Evolutionary conservation across 2,797 vertebrate species (phyloP), one percentile per base, ranked within the genome.

Genomic region (Enteromius paludinosus): DNA sequence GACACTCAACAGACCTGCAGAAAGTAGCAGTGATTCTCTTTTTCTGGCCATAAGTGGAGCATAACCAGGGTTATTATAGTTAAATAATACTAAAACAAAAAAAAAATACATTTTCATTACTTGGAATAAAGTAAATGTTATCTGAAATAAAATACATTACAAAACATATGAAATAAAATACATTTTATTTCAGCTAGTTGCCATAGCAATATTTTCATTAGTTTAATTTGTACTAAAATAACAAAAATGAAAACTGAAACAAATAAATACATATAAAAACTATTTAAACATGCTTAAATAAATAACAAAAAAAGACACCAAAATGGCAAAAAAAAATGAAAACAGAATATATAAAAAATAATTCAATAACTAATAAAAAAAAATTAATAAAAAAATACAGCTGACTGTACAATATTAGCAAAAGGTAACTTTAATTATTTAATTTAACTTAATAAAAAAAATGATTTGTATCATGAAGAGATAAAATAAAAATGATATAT

Each of bases 1-100:
- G 35, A 93, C 88, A 20, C 84, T 56, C 20, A 88, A 33, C 7
- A 94, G 89, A 86, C 92, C 92, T 35, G 86, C 65, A 35, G 33
- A 64, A 45, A 4, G 30, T 0, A 45, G 2, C 3, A 54, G 20
- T 3, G 20, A 49, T 45, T 62, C 23, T 30, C 23, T 1, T 69
- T 23, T 41, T n/a, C 4, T 7, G 20, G 0, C 10, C 56, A 14
- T 14, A 11, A 59, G 4, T 25, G 23, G 23, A 12, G 2, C 23
- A 49, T 18, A 61, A 28, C 23, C 25, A 61, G 59, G 25, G 12
- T 61, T 28, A 28, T 28, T 61, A 65, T 10, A 35, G 62, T 64
- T 20, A 2, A 64, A 8, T 33, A 35, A 33, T 4, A 64, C 12
- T 6, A 15, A 23, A 69, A 38, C 20, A 3, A 69, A 15, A 43